phyloP scores from a whole-genome alignment of 2,797 vertebrate species.

The Cyclopterus lumpus region DNA sequence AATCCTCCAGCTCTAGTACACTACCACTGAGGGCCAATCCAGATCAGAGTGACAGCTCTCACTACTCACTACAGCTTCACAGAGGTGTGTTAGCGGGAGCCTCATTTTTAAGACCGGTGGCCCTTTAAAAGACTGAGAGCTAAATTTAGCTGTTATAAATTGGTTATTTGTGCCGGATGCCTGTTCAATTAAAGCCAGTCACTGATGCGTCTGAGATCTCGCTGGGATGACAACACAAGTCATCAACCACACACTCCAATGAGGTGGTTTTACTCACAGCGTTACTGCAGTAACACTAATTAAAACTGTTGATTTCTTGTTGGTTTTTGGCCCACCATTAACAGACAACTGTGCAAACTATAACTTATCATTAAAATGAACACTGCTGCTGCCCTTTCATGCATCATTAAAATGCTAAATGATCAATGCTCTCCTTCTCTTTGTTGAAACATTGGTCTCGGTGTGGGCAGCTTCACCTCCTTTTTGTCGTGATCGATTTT shows the following conservation, averaged over 20 bases:
- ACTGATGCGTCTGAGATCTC: slow-evolving; percentile 64
- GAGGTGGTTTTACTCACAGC: slow-evolving; percentile 37
- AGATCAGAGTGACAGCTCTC: slow-evolving; percentile 39
- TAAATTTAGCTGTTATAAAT: slow-evolving; percentile 75
- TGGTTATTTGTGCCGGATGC: slow-evolving; percentile 73
- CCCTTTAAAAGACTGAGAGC: slow-evolving; percentile 58
- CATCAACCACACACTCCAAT: slow-evolving; percentile 49
- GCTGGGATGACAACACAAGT: slow-evolving; percentile 56
- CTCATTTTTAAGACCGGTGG: slow-evolving; percentile 47
- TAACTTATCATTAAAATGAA: slow-evolving; percentile 22
- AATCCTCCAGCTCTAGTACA: slow-evolving; percentile 45
- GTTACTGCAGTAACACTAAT: slow-evolving; percentile 41
- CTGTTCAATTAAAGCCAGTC: slow-evolving; percentile 75
- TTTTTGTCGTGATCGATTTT: slow-evolving; percentile 13
- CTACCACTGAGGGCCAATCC: slow-evolving; percentile 50
- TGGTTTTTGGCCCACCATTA: slow-evolving; percentile 14
- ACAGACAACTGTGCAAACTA: slow-evolving; percentile 19
- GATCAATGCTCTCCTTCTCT: slow-evolving; percentile 12
- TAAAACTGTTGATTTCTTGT: slow-evolving; percentile 31
- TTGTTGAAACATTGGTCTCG: not conserved
- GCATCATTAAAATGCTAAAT: slow-evolving; percentile 1
- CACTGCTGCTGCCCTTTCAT: slow-evolving; percentile 8
- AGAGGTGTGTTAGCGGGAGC: slow-evolving; percentile 19
- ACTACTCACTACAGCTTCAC: slow-evolving; percentile 34
- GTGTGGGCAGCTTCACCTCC: slow-evolving; percentile 1